These are phyloP conservation scores for Dasysyrphus tricinctus DNA, from an alignment of 2,888 invertebrate genomes.

Conservation along the genomic window DNA sequence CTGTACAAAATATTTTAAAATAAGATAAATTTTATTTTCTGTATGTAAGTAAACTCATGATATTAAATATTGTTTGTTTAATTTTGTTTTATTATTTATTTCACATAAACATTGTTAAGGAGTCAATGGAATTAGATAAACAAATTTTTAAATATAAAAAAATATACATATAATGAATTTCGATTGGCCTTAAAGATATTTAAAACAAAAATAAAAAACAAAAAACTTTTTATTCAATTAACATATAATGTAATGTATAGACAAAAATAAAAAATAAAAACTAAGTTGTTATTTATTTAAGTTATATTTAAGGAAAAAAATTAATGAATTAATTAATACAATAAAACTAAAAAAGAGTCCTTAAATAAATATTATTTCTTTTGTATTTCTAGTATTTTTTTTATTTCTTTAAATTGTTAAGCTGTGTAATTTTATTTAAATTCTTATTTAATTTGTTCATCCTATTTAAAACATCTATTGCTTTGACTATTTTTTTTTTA, in stretches of 20 bases:
- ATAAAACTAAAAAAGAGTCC: slow-evolving; percentile 64
- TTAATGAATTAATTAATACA: slow-evolving; percentile 20
- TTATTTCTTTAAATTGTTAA: slow-evolving; percentile 76
- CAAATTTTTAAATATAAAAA: slow-evolving; percentile 12
- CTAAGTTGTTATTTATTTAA: slow-evolving; percentile 72
- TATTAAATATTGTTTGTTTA: slow-evolving; percentile 71
- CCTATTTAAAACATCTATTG: slow-evolving; percentile 77
- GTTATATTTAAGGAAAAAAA: slow-evolving; percentile 43
- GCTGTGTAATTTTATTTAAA: slow-evolving; percentile 68
- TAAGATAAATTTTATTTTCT: slow-evolving; percentile 46
- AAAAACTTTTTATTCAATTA: slow-evolving; percentile 28
- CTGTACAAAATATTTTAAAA: slow-evolving; percentile 65
- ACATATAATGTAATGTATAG: slow-evolving; percentile 67
- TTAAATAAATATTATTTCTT: slow-evolving; percentile 68
- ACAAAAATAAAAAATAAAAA: slow-evolving; percentile 44
- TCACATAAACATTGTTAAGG: slow-evolving; percentile 21
- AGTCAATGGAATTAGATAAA: slow-evolving; percentile 52
- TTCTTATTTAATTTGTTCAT: slow-evolving; percentile 71
- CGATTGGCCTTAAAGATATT: slow-evolving; percentile 71
- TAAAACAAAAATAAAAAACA: neutral
- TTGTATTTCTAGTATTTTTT: slow-evolving; percentile 45
- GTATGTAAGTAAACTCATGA: slow-evolving; percentile 78
- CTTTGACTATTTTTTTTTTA: slow-evolving; percentile 79
- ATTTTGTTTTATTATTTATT: slow-evolving; percentile 62
- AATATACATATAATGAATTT: neutral